Percentiles rank a stretch among this genome's conserved stretches.
Conservation (phyloP, 2,113 vertebrate species). For the Gadus macrocephalus region DNA sequence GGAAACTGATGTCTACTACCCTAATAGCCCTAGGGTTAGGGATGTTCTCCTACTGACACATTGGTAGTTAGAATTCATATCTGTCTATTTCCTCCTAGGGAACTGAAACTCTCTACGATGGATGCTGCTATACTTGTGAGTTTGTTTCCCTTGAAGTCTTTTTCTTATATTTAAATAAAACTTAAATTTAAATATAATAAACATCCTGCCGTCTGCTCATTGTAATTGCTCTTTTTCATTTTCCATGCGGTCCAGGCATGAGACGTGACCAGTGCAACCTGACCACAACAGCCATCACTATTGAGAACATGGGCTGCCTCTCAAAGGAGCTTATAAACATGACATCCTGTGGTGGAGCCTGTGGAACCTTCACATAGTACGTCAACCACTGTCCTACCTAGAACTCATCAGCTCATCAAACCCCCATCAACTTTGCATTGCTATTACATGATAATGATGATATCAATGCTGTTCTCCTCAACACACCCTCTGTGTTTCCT, state of each 20-base stretch:
- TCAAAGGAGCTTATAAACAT: constrained; percentile 60
- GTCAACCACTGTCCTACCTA: constrained; percentile 34
- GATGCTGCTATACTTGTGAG: constrained; percentile 62
- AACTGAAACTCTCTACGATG: constrained; percentile 48
- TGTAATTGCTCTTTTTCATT: background rate
- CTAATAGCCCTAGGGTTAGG: background rate
- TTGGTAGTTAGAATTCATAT: background rate
- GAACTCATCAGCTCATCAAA: background rate
- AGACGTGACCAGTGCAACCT: constrained; percentile 53
- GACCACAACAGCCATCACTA: constrained; percentile 38
- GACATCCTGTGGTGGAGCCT: constrained; percentile 75
- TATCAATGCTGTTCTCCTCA: background rate
- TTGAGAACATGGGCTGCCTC: constrained; percentile 65
- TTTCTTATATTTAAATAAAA: background rate
- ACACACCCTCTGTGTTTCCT: background rate
- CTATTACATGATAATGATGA: too few relatives aligned
- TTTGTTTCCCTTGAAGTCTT: constrained; percentile 9
- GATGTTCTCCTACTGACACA: background rate
- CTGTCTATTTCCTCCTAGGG: constrained; percentile 41
- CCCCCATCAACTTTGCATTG: background rate
- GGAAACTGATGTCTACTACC: background rate
- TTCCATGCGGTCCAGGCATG: constrained; percentile 27
- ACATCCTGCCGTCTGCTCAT: background rate
- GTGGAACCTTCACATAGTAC: constrained; percentile 75
- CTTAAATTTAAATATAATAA: background rate